A percentile compares a stretch with the other conserved stretches of the same genome.
Conservation (phyloP, 2,113 vertebrate genomes). For the Delphinapterus leucas region DNA sequence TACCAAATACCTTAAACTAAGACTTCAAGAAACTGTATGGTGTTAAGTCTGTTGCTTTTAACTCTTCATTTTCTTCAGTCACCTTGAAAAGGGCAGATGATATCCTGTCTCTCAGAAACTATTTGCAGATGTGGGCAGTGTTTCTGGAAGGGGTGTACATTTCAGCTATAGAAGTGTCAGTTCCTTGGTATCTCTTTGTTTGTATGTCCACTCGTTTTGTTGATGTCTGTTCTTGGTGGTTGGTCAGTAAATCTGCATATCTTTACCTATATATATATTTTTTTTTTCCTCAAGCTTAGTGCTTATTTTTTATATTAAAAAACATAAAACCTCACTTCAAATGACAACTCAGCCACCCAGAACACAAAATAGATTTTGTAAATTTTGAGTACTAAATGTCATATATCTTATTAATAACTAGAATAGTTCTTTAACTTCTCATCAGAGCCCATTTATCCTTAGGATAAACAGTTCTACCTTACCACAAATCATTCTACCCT, state of each 20-base stretch:
- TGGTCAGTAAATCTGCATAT: neutral
- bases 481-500: neutral
- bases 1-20: conserved; percentile 3
- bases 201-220: neutral
- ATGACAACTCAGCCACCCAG: neutral
- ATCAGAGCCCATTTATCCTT: neutral
- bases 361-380: conserved; percentile 33
- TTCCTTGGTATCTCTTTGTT: neutral
- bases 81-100: neutral
- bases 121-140: neutral
- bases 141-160: neutral
- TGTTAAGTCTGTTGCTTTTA: conserved; percentile 11
- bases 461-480: neutral
- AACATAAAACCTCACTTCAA: neutral
- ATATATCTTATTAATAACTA: neutral
- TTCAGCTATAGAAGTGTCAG: neutral
- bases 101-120: neutral
- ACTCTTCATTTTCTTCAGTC: neutral
- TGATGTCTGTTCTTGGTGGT: conserved; percentile 16
- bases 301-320: neutral
- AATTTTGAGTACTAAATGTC: conserved; percentile 33
- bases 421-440: neutral
- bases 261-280: neutral
- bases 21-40: neutral
- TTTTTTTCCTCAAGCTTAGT: neutral